A percentile compares a stretch with the other conserved stretches of the same genome.
These are phyloP conservation scores for Cydia pomonella DNA, from an alignment of 1,140 invertebrate genomes.

Conservation along the genomic window DNA sequence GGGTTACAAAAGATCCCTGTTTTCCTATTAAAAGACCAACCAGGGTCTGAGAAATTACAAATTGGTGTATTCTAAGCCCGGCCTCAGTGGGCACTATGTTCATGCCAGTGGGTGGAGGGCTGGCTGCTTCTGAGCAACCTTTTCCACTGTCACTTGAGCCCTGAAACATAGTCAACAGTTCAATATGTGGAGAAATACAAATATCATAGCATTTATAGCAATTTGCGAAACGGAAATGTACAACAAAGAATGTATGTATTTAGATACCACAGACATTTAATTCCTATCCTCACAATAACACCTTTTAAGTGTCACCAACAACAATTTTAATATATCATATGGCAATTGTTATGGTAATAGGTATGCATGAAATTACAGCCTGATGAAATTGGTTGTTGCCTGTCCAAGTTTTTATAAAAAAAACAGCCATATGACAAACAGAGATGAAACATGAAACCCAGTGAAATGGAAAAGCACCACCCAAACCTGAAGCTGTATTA, in stretches of 20 bases:
- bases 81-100: constrained; percentile 67
- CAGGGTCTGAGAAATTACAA: constrained; percentile 88
- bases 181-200: constrained; percentile 25
- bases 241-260: constrained; percentile 29
- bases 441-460: neutral
- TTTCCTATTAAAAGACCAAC: constrained; percentile 94
- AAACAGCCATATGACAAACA: neutral
- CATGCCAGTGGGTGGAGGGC: constrained; percentile 79
- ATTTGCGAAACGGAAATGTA: constrained; percentile 23
- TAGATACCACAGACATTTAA: constrained; percentile 23
- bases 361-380: constrained; percentile 25
- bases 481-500: constrained; percentile 2
- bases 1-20: constrained; percentile 89
- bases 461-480: constrained; percentile 20
- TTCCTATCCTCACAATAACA: constrained; percentile 14
- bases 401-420: neutral
- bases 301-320: constrained; percentile 25
- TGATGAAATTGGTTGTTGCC: neutral
- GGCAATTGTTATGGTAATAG: constrained; percentile 3
- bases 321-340: constrained; percentile 16
- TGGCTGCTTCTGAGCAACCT: constrained; percentile 85
- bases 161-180: constrained; percentile 63
- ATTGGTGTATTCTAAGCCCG: constrained; percentile 82
- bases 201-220: constrained; percentile 6
- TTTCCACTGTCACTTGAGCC: constrained; percentile 89